A percentile compares a stretch with the other conserved stretches of the same genome.
phyloP scores from a whole-genome alignment of 2,797 vertebrate species.

The Rhabdomys pumilio region DNA sequence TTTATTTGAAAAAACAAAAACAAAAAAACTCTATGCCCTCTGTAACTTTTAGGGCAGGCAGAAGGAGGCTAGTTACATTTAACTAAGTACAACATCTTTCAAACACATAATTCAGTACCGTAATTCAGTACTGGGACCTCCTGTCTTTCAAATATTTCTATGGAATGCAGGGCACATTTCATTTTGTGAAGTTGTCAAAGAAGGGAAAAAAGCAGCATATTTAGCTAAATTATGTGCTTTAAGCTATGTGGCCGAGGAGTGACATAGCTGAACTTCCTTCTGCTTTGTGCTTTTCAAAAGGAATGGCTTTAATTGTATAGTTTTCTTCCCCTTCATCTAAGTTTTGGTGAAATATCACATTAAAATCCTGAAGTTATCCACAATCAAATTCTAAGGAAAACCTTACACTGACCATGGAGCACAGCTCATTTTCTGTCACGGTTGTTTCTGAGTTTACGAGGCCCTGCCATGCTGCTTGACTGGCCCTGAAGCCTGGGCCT shows the following conservation, averaged over 20 bases:
- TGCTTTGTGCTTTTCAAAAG: conserved; percentile 22
- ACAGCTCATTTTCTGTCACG: not conserved
- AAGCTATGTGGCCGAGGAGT: not conserved
- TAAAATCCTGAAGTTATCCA: not conserved
- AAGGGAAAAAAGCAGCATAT: not conserved
- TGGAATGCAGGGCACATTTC: conserved; percentile 17
- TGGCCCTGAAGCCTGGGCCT: not conserved
- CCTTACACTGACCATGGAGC: conserved; percentile 31
- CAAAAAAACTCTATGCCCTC: not conserved
- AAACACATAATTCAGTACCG: not conserved
- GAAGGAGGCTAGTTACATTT: conserved; percentile 6
- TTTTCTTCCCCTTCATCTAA: conserved; percentile 39
- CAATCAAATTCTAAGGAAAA: conserved; percentile 52
- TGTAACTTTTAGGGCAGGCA: conserved; percentile 32
- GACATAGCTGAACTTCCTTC: not conserved
- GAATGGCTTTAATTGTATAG: conserved; percentile 1
- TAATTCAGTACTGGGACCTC: not conserved
- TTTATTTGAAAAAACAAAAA: conserved; percentile 12
- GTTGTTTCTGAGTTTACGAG: not conserved
- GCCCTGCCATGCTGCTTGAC: not conserved
- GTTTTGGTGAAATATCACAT: not conserved
- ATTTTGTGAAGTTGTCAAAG: conserved; percentile 42
- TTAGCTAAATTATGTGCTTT: conserved; percentile 38
- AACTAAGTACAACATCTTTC: not conserved
- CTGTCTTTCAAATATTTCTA: conserved; percentile 37